Evolutionary conservation across 1,140 invertebrate genomes (phyloP).

Genomic region (Bombus difficillimus): DNA sequence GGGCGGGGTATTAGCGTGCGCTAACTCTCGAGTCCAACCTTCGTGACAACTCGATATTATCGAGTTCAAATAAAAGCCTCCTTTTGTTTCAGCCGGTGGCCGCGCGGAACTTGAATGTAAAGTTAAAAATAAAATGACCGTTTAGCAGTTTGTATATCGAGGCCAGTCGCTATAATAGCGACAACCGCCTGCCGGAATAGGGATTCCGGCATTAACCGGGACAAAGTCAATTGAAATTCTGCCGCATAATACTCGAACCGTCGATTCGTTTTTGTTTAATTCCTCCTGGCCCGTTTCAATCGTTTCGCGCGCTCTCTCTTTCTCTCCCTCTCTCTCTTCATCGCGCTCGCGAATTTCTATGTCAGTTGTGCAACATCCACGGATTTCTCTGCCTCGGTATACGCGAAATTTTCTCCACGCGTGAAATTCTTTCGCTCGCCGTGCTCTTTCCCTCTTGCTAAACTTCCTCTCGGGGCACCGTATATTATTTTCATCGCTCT

Average conservation of each 20-base stretch:
- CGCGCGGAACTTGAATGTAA: conserved; percentile 43
- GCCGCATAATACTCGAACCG: conserved; percentile 37
- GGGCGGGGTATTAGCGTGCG: background rate
- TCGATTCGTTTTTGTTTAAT: conserved; percentile 48
- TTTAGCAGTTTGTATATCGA: conserved; percentile 56
- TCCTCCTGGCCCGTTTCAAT: conserved; percentile 20
- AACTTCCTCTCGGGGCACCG: too few relatives aligned
- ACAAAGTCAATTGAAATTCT: conserved; percentile 53
- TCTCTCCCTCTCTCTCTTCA: background rate
- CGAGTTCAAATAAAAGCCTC: conserved; percentile 56
- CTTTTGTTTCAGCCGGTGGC: conserved; percentile 42
- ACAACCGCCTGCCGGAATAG: conserved; percentile 33
- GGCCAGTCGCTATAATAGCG: conserved; percentile 43
- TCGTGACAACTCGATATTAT: conserved; percentile 57
- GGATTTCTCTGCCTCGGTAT: background rate
- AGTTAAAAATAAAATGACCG: conserved; percentile 67
- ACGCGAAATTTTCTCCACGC: background rate
- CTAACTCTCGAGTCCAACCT: conserved; percentile 2
- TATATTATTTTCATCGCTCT: background rate
- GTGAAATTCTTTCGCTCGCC: background rate
- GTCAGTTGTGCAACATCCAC: background rate
- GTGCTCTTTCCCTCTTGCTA: background rate
- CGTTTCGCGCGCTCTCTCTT: background rate
- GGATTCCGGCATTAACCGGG: conserved; percentile 48
- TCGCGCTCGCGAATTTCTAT: conserved; percentile 31